Base-by-base conservation (phyloP, 2,888 invertebrate species). In the Ptychoptera contaminata region DNA sequence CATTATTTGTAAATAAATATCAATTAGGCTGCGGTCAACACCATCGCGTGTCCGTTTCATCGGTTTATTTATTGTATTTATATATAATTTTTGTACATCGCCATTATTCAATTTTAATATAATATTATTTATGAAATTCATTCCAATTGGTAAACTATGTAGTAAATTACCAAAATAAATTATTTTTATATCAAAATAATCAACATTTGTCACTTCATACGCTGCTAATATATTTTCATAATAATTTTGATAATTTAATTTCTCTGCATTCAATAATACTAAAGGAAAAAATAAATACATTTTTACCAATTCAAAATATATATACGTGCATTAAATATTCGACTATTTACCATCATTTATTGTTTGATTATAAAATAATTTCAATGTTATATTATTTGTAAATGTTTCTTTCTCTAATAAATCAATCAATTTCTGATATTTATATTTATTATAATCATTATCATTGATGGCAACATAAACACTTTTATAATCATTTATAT, bases 91-190 rank as follows among this genome's bases (percentile, higher is more conserved):
- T 7, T 9, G 4, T 15, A 44, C 43, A 12, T 44, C 31, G 23
- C 53, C 47, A 12, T 42, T 9, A 30, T 37, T 38, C 12, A 54
- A 49, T 54, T 68, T 67, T 8, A 69, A 55, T 39, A 72, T 52
- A 2, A 65, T 56, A 49, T 71, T 70, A 49, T 67, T 67, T 2
- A 71, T 49, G 32, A 72, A 50, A 56, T 74, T 73, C 6, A 71
- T 48, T 1, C 72, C 61, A 44, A 70, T 68, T 2, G 71, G 70
- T 2, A 69, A 64, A 40, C 70, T 69, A 49, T 74, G 74, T 10
- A 66, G 51, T 2, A 72, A 67, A 47, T 64, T 63, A 42, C 59
- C 58, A 0, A 72, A 71, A 53, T 67, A 72, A 49, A 67, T 56
- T 2, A 68, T 48, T 9, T 48, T 49, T 7, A 62, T 37, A 54